Percentiles rank a stretch among this genome's conserved stretches.
phyloP scores from a whole-genome alignment of 2,113 vertebrate species.

The Ovibos moschatus region DNA sequence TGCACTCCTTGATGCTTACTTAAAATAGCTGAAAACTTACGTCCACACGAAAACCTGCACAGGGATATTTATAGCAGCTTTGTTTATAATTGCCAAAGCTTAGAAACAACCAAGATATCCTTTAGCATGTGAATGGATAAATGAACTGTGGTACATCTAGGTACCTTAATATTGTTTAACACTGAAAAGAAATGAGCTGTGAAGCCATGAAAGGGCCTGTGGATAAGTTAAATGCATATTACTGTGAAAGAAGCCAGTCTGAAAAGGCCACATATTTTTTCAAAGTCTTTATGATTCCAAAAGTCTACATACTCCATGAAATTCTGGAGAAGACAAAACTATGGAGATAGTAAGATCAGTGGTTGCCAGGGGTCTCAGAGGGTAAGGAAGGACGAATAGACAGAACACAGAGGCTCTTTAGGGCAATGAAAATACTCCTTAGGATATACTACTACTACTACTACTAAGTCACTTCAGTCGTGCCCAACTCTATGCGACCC shows the following conservation, averaged over 20 bases:
- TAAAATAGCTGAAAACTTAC: not conserved
- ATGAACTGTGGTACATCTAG: not conserved
- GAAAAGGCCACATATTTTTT: not conserved
- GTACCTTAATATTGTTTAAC: not conserved
- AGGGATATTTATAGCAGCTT: not conserved
- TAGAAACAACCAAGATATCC: not conserved
- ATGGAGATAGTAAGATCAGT: not conserved
- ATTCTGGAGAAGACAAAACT: not conserved
- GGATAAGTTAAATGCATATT: not conserved
- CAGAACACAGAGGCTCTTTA: not conserved
- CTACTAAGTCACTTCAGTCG: no score
- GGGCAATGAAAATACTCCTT: not conserved
- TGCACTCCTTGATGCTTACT: not conserved
- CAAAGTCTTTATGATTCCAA: not conserved
- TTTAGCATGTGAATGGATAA: not conserved
- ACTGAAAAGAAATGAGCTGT: not conserved
- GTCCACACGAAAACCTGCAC: not conserved
- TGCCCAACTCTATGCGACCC: rapidly evolving
- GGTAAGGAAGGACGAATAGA: rapidly evolving
- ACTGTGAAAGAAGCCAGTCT: not conserved
- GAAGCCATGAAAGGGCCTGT: not conserved
- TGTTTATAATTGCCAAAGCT: not conserved
- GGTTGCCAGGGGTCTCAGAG: not conserved
- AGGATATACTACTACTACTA: not conserved
- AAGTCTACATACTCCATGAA: not conserved